These are phyloP conservation scores for Periophthalmus modestus DNA, from an alignment of 2,113 vertebrate genomes.

Conservation along the genomic window DNA sequence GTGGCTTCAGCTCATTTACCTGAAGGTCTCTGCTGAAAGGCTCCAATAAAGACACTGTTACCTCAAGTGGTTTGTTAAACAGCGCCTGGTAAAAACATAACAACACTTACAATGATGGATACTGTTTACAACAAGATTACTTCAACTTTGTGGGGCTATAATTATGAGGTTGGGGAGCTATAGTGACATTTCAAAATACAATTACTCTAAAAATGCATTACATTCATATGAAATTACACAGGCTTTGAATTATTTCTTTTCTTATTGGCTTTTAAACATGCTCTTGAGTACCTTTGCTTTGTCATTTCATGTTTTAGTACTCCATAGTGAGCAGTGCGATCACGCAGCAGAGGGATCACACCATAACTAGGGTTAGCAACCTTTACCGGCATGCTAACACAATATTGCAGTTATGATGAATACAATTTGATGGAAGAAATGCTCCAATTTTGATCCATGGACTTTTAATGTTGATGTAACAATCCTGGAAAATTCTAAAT, in stretches of 20 bases:
- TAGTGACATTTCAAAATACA: not conserved
- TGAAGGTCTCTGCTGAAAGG: conserved; percentile 8
- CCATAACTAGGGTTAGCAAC: too few relatives aligned
- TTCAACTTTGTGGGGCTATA: not conserved
- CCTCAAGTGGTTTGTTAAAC: conserved; percentile 3
- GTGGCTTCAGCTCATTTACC: conserved; percentile 8
- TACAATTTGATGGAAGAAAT: too few relatives aligned
- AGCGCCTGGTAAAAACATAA: not conserved
- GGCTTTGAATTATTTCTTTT: not conserved
- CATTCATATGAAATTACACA: not conserved
- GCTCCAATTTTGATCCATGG: too few relatives aligned
- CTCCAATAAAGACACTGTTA: not conserved
- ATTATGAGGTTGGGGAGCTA: not conserved
- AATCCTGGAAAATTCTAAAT: too few relatives aligned
- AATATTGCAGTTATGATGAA: too few relatives aligned
- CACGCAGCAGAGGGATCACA: too few relatives aligned
- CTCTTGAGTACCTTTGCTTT: too few relatives aligned
- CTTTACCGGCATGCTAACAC: too few relatives aligned
- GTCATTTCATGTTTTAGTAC: too few relatives aligned
- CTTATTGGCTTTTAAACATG: not conserved
- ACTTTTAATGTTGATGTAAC: too few relatives aligned
- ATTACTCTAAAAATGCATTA: not conserved
- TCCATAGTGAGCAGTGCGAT: too few relatives aligned
- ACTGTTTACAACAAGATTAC: not conserved
- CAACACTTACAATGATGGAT: not conserved